Evolutionary conservation across 2,113 vertebrate genomes (phyloP).

Genomic region (Aramus guarauna): DNA sequence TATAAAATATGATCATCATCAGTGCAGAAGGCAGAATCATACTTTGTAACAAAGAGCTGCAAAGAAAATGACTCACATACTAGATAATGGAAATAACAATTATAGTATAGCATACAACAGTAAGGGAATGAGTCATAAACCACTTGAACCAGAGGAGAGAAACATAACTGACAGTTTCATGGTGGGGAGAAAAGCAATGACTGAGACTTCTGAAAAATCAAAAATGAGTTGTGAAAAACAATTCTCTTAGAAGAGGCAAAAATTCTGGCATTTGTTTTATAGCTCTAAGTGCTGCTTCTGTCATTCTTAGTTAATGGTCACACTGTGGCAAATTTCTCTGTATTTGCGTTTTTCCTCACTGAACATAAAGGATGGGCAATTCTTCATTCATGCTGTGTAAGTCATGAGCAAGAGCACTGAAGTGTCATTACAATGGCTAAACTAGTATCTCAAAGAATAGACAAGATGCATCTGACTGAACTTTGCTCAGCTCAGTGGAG

Average conservation of each 20-base stretch:
- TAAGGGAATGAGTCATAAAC: conserved; percentile 28
- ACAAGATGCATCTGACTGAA: not conserved
- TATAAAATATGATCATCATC: conserved; percentile 10
- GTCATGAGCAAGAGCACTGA: not conserved
- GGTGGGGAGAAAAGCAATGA: not conserved
- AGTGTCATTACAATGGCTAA: not conserved
- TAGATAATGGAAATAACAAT: conserved; percentile 61
- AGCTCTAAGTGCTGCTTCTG: not conserved
- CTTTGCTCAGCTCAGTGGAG: not conserved
- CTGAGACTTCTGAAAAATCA: not conserved
- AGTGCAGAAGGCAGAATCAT: not conserved
- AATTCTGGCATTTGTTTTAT: not conserved
- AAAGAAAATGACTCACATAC: conserved; percentile 46
- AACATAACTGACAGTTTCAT: not conserved
- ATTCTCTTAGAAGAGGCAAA: not conserved
- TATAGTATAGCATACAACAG: conserved; percentile 14
- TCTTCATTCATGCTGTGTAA: not conserved
- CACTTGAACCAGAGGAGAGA: not conserved
- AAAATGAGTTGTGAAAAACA: not conserved
- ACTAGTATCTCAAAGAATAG: not conserved
- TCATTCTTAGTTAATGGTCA: not conserved
- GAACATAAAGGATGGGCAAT: not conserved
- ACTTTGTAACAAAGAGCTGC: conserved; percentile 1
- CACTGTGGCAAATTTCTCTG: not conserved
- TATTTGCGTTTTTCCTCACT: not conserved